Percentiles rank a stretch among this genome's conserved stretches.
phyloP scores from a whole-genome alignment of 1,140 invertebrate genomes.

The Scylla paramamosain region DNA sequence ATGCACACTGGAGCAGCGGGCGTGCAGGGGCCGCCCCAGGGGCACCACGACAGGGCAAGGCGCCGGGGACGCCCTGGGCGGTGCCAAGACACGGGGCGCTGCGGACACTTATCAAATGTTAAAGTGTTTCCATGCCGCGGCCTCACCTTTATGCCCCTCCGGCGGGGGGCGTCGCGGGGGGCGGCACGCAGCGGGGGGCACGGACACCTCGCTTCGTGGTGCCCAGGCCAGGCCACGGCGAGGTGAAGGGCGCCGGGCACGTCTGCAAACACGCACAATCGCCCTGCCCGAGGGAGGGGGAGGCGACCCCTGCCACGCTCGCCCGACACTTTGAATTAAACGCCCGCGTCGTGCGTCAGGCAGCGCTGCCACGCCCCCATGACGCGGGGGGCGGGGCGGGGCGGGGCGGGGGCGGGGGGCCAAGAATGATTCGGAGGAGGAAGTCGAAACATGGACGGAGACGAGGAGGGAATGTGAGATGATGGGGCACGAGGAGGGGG shows the following conservation, averaged over 20 bases:
- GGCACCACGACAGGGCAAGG: neutral
- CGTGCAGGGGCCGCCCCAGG: neutral
- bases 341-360: neutral
- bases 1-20: neutral
- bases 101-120: neutral
- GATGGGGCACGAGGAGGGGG: neutral
- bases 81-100: neutral
- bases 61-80: neutral
- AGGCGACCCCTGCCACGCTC: neutral
- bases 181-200: neutral
- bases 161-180: neutral
- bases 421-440: constrained; percentile 3
- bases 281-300: neutral
- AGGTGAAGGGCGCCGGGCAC: neutral
- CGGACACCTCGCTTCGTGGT: no score
- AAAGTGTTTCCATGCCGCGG: neutral
- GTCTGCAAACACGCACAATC: neutral
- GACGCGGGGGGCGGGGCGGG: neutral
- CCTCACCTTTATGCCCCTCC: constrained; percentile 9
- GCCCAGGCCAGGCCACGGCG: no score
- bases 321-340: neutral
- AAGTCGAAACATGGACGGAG: constrained; percentile 6
- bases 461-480: neutral
- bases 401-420: neutral
- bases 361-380: neutral